Evolutionary conservation across 2,113 vertebrate genomes (phyloP).

Genomic region (Phaethornis superciliosus): DNA sequence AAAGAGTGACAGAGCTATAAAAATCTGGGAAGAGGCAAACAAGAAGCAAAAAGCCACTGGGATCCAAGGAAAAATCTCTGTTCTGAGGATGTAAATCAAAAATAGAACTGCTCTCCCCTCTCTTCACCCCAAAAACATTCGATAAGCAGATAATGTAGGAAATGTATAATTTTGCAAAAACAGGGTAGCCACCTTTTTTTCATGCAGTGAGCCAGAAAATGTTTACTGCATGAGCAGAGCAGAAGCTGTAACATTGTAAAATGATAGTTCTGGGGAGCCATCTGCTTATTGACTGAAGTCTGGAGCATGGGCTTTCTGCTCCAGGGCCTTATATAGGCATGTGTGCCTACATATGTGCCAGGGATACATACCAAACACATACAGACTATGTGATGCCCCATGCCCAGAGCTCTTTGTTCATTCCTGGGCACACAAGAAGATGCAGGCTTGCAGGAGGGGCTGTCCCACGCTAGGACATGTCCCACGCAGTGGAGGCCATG

Average conservation of each 20-base stretch:
- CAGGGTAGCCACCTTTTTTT: neutral
- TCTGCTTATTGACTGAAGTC: constrained; percentile 58
- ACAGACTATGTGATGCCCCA: fast-evolving
- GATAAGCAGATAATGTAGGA: constrained; percentile 22
- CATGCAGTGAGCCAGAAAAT: constrained; percentile 58
- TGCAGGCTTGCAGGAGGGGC: neutral
- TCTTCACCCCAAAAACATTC: neutral
- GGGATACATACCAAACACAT: fast-evolving
- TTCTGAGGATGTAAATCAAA: constrained; percentile 45
- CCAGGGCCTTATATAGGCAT: neutral
- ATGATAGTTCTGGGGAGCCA: constrained; percentile 39
- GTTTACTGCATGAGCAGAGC: constrained; percentile 63
- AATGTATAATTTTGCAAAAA: constrained; percentile 52
- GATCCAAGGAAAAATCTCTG: constrained; percentile 1
- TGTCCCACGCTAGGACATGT: too few species aligned
- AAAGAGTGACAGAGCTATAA: constrained; percentile 27
- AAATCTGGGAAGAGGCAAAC: constrained; percentile 28
- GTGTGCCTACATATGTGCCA: neutral
- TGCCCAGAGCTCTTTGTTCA: fast-evolving
- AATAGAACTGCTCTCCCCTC: neutral
- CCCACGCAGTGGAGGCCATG: neutral
- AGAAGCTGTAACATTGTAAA: constrained; percentile 59
- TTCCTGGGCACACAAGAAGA: fast-evolving
- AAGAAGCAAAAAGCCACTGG: constrained; percentile 21
- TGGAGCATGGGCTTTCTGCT: neutral